Evolutionary conservation across 2,888 invertebrate species (phyloP).

Genomic region (Megaustenia siamemsis): DNA sequence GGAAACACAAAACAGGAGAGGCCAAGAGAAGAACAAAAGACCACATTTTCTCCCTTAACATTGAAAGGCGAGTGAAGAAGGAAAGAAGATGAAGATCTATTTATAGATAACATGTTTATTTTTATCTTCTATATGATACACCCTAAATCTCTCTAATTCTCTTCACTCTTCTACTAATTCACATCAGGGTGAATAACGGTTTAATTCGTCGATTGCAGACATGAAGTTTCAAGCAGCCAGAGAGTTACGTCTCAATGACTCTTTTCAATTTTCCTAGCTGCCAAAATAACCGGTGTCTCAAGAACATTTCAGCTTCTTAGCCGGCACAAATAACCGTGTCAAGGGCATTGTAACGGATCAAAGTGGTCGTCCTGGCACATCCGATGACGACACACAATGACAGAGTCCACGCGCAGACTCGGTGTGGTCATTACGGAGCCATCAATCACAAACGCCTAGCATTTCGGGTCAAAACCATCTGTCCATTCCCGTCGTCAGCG

Average conservation of each 20-base stretch:
- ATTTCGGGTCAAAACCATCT: constrained; percentile 49
- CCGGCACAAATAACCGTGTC: constrained; percentile 43
- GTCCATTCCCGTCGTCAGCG: constrained; percentile 34
- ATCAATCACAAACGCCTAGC: constrained; percentile 42
- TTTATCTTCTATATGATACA: not conserved
- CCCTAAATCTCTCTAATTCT: not conserved
- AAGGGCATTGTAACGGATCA: constrained; percentile 25
- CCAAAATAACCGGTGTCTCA: constrained; percentile 14
- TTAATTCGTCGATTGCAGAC: not conserved
- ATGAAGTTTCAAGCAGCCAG: not conserved
- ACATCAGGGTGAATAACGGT: not conserved
- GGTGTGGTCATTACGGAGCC: constrained; percentile 39
- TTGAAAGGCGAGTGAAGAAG: no score
- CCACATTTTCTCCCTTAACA: no score
- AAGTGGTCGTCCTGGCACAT: constrained; percentile 45
- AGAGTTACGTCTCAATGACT: not conserved
- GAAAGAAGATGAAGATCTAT: no score
- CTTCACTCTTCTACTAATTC: not conserved
- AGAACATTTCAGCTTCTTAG: constrained; percentile 14
- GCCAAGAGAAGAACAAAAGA: no score
- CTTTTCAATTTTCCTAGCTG: constrained; percentile 15
- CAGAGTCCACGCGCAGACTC: constrained; percentile 25
- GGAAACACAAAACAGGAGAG: no score
- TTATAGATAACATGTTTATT: no score
- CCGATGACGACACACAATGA: constrained; percentile 51